Base-by-base conservation (phyloP, 2,888 invertebrate species). In the Alviniconcha strummeri region DNA sequence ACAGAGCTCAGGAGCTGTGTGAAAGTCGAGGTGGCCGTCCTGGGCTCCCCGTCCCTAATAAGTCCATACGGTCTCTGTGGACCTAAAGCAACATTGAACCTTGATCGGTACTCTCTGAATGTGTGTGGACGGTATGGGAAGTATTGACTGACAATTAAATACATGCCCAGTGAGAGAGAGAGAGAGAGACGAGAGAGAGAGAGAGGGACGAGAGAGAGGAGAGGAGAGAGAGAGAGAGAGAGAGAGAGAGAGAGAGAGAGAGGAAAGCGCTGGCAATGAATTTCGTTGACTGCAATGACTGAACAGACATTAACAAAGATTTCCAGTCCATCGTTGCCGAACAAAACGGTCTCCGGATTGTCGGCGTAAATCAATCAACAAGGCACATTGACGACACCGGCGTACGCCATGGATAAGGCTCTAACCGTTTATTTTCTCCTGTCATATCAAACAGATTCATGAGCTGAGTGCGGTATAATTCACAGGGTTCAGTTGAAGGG, bases 221-320 rank as follows among this genome's bases (percentile, higher is more conserved):
- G 15, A 9, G 17, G 7, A n/a, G 17, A 69, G 69, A 69, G 69
- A 69, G 69, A 69, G 69, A 69, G 69, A 69, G 69, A 69, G 69
- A 69, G 69, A 69, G 69, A 69, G 69, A 69, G 69, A 69, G 69
- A 69, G 69, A 69, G 69, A 69, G 69, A 69, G 69, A 69, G 69
- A 69, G 69, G 69, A 69, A n/a, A 69, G 69, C 17, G 69, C 36
- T n/a, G 69, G 19, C n/a, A 69, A 19, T n/a, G 69, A 69, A 19
- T n/a, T 17, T n/a, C n/a, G 52, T 19, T 36, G 36, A 72, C 11
- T 36, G 19, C 8, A 15, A 75, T 5, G 17, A n/a, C 5, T 5
- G 17, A 13, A 75, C 74, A 36, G 72, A 72, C 72, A 72, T n/a
- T 17, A n/a, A 72, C n/a, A 75, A 36, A 19, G 5, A 55, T 54